Conservation (phyloP, 35 echinoderm and acorn worm genomes). For the Ophiothrix spiculata region DNA sequence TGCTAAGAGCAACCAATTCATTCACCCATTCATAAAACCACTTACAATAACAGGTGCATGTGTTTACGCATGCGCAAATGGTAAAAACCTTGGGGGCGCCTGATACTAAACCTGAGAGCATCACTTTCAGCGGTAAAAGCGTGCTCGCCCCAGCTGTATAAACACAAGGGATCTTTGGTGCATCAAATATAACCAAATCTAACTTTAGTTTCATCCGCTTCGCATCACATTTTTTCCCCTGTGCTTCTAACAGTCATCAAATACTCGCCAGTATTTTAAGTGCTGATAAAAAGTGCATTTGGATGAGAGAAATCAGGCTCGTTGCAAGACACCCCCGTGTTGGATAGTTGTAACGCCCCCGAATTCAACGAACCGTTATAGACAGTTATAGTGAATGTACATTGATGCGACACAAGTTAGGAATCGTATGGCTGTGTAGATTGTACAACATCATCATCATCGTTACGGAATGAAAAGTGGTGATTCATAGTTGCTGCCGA, state of each 20-base stretch:
- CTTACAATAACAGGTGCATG: background rate
- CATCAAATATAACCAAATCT: background rate
- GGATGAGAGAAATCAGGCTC: background rate
- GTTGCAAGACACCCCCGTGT: background rate
- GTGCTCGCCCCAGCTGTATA: background rate
- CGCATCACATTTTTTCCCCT: background rate
- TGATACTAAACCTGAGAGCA: background rate
- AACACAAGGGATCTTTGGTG: background rate
- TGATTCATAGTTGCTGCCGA: background rate
- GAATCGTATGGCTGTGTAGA: background rate
- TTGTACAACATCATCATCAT: slow-evolving; percentile 7
- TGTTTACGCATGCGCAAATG: background rate
- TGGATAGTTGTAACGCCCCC: slow-evolving; percentile 3
- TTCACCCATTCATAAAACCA: slow-evolving; percentile 13
- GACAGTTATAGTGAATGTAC: slow-evolving; percentile 6
- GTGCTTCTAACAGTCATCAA: background rate
- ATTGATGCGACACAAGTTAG: background rate
- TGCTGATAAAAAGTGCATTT: background rate
- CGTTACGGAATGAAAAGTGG: background rate
- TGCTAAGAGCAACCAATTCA: background rate
- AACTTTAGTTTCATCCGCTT: slow-evolving; percentile 5
- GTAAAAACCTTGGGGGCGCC: background rate
- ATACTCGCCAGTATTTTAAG: background rate
- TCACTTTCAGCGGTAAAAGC: slow-evolving; percentile 1
- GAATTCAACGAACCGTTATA: background rate